Evolutionary conservation across 1,140 invertebrate species (phyloP).

Genomic region (Zaprionus inermis): DNA sequence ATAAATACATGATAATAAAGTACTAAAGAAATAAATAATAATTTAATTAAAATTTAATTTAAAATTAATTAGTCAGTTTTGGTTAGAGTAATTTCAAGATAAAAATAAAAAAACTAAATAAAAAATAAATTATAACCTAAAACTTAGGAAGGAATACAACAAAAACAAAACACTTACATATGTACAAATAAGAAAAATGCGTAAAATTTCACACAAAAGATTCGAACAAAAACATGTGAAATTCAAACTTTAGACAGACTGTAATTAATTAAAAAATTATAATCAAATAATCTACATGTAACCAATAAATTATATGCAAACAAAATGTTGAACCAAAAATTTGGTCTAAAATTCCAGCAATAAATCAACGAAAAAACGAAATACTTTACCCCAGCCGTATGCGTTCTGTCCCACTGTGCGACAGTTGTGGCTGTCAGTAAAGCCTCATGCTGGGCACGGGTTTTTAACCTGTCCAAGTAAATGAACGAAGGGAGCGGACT

Average conservation of each 20-base stretch:
- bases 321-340: not conserved
- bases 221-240: not conserved
- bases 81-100: no score
- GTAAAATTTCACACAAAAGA: not conserved
- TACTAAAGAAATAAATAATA: no score
- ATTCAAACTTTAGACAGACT: not conserved
- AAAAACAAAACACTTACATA: no score
- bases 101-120: no score
- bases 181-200: no score
- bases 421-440: slow-evolving; percentile 43
- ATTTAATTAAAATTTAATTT: no score
- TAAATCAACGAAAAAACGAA: not conserved
- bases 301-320: not conserved
- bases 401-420: slow-evolving; percentile 38
- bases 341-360: not conserved
- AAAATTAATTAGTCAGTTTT: no score
- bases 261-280: not conserved
- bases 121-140: no score
- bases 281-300: not conserved
- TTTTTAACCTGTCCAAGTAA: slow-evolving; percentile 51
- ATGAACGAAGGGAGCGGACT: not conserved
- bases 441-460: slow-evolving; percentile 54
- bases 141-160: no score
- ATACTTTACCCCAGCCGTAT: not conserved
- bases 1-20: no score